phyloP scores from a whole-genome alignment of 1,140 invertebrate species.

The Drosophila athabasca region DNA sequence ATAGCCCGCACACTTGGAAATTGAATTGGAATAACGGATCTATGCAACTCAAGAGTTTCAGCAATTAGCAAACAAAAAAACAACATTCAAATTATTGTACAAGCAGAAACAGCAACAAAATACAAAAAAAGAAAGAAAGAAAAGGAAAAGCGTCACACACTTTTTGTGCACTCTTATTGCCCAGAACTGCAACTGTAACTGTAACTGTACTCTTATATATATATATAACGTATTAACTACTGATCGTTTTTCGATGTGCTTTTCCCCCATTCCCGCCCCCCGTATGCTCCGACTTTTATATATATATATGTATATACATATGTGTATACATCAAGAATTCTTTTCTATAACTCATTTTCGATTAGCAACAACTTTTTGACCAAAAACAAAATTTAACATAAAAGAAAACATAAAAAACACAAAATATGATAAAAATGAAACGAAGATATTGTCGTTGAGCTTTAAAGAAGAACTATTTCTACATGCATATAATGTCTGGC shows the following conservation, averaged over 20 bases:
- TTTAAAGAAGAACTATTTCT: constrained; percentile 36
- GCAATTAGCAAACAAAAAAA: constrained; percentile 17
- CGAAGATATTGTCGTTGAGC: constrained; percentile 34
- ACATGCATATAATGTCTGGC: no score
- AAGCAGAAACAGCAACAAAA: constrained; percentile 16
- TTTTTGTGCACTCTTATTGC: constrained; percentile 50
- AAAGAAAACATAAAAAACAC: constrained; percentile 7
- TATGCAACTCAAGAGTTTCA: constrained; percentile 71
- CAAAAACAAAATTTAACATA: constrained; percentile 13
- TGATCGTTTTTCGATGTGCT: constrained; percentile 64
- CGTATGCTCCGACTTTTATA: constrained; percentile 59
- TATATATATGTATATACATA: constrained; percentile 25
- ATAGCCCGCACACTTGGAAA: constrained; percentile 7
- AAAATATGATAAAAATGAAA: constrained; percentile 2
- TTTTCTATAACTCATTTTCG: constrained; percentile 27
- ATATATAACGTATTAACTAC: constrained; percentile 46
- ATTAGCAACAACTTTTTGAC: constrained; percentile 46
- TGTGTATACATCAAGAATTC: constrained; percentile 34
- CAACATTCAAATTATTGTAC: constrained; percentile 27
- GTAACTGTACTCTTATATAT: constrained; percentile 48
- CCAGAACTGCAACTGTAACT: constrained; percentile 26
- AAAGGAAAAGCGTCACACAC: constrained; percentile 9
- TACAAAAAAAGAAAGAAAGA: no score
- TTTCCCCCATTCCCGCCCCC: constrained; percentile 23
- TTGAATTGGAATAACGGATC: constrained; percentile 29